Conservation (phyloP, 35 echinoderm and acorn worm genomes). For the Hemicentrotus pulcherrimus region DNA sequence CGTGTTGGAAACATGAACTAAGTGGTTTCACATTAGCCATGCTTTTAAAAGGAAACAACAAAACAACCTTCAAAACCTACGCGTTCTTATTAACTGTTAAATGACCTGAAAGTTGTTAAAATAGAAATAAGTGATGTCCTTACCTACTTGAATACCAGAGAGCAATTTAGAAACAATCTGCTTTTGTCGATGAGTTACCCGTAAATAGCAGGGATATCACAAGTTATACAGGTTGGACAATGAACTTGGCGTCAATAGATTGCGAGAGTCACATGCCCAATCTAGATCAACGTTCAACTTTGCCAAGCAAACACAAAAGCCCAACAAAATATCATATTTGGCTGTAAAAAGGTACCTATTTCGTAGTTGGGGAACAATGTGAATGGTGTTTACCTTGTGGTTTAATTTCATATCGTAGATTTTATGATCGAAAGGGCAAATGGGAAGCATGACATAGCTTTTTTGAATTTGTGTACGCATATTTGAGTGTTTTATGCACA, state of each 20-base stretch:
- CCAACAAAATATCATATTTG: background rate
- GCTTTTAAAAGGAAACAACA: no score
- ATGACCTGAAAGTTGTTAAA: no score
- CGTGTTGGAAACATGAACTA: no score
- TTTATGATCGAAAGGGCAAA: background rate
- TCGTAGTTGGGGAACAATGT: background rate
- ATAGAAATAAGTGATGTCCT: background rate
- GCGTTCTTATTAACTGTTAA: no score
- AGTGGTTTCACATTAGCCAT: no score
- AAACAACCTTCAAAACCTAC: no score
- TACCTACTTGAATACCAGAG: background rate
- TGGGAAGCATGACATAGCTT: background rate
- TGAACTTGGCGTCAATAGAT: background rate
- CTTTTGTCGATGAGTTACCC: background rate
- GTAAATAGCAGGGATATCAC: background rate
- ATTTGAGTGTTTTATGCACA: no score
- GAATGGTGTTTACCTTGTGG: background rate
- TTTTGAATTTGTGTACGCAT: no score
- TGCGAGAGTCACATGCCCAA: background rate
- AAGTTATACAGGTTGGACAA: background rate
- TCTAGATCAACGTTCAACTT: background rate
- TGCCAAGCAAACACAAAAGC: constrained; percentile 16
- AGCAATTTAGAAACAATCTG: background rate
- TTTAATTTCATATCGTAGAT: background rate
- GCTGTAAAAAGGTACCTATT: background rate